These are phyloP conservation scores for Typhlomys cinereus DNA, from an alignment of 2,113 vertebrate genomes.

Conservation along the genomic window DNA sequence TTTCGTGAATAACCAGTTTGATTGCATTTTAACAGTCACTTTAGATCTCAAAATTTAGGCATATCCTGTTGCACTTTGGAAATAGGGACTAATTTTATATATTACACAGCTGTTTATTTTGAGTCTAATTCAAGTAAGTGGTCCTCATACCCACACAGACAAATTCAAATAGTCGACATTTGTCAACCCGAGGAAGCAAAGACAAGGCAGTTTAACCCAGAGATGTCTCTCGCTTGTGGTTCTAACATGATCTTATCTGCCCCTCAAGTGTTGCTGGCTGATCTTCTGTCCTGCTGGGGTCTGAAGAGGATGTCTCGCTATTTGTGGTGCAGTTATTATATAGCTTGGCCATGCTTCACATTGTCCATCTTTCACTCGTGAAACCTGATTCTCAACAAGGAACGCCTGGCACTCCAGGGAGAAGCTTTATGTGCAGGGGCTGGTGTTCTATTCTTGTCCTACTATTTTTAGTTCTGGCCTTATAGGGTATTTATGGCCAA, in stretches of 20 bases:
- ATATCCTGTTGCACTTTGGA: conserved; percentile 40
- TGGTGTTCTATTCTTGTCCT: conserved; percentile 61
- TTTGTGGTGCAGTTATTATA: conserved; percentile 55
- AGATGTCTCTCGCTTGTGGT: conserved; percentile 17
- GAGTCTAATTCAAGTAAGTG: conserved; percentile 63
- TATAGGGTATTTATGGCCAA: conserved; percentile 78
- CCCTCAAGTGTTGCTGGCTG: neutral
- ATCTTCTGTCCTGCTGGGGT: conserved; percentile 31
- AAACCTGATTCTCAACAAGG: conserved; percentile 48
- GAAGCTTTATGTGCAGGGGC: conserved; percentile 67
- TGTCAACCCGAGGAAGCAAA: conserved; percentile 52
- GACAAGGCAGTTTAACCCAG: conserved; percentile 31
- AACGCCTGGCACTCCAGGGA: conserved; percentile 63
- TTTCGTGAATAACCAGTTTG: conserved; percentile 41
- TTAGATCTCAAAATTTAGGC: conserved; percentile 29
- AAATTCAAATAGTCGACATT: conserved; percentile 43
- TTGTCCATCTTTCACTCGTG: conserved; percentile 53
- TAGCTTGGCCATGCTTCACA: neutral
- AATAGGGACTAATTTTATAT: conserved; percentile 58
- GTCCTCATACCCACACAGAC: conserved; percentile 56
- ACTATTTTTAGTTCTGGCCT: conserved; percentile 77
- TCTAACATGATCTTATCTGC: neutral
- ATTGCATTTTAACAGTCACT: conserved; percentile 50
- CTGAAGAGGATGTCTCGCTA: conserved; percentile 64
- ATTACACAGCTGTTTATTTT: conserved; percentile 59